Conservation (phyloP, 2,113 vertebrate genomes). For the Ciconia maguari region DNA sequence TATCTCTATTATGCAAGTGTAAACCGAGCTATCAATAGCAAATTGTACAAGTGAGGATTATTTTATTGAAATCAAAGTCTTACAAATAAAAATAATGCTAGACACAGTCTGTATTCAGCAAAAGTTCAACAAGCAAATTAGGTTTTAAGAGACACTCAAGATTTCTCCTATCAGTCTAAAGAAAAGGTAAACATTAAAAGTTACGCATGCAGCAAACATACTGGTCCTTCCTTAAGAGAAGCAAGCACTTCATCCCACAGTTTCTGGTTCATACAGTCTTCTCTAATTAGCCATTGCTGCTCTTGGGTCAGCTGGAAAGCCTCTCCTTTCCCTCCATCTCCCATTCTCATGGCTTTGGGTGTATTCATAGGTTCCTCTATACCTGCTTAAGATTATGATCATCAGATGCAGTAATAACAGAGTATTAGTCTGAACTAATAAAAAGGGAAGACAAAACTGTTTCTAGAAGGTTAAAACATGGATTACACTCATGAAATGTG, state of each 20-base stretch:
- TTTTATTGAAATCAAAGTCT: not conserved
- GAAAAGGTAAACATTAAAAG: not conserved
- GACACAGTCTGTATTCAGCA: not conserved
- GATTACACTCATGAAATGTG: not conserved
- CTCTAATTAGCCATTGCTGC: constrained; percentile 86
- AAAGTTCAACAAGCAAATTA: not conserved
- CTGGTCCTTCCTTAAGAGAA: constrained; percentile 91
- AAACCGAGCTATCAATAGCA: not conserved
- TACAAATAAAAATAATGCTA: not conserved
- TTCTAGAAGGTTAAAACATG: not conserved
- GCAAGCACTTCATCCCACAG: constrained; percentile 94
- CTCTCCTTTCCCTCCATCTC: constrained; percentile 82
- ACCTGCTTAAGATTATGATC: constrained; percentile 57
- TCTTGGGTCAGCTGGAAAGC: constrained; percentile 90
- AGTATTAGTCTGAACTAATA: not conserved
- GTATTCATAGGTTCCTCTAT: constrained; percentile 70
- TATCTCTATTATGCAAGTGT: not conserved
- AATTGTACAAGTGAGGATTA: not conserved
- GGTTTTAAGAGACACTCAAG: not conserved
- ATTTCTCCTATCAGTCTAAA: not conserved
- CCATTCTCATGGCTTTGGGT: constrained; percentile 78
- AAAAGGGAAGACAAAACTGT: not conserved
- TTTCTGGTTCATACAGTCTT: constrained; percentile 93
- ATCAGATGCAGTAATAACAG: not conserved
- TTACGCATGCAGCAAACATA: constrained; percentile 68